Evolutionary conservation across 2,113 vertebrate species (phyloP).

Genomic region (Chroicocephalus ridibundus): DNA sequence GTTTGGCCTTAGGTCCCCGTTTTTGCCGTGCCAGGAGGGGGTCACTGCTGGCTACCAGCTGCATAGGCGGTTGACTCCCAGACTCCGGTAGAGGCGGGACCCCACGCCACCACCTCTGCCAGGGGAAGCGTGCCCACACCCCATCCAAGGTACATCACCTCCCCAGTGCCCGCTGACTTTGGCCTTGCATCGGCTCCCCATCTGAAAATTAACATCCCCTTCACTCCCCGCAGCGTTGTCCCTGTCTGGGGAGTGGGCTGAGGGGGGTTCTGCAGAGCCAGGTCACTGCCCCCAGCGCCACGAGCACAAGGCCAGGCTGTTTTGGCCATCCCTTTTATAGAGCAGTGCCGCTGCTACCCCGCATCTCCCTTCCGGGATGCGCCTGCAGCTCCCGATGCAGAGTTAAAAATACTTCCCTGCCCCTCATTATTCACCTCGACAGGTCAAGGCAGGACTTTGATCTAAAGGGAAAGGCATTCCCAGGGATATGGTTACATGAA

Average conservation of each 20-base stretch:
- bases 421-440: background rate
- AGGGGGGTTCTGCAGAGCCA: background rate
- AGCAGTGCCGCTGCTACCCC: background rate
- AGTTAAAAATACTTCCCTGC: slow-evolving; percentile 35
- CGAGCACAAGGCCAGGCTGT: background rate
- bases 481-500: slow-evolving; percentile 19
- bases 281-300: background rate
- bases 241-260: background rate
- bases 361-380: background rate
- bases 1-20: background rate
- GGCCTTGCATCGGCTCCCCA: background rate
- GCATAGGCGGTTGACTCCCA: background rate
- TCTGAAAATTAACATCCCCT: background rate
- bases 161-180: background rate
- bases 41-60: background rate
- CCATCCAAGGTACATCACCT: rapidly evolving
- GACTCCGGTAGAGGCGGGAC: background rate
- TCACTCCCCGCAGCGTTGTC: background rate
- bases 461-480: slow-evolving; percentile 33
- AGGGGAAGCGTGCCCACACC: background rate
- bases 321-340: background rate
- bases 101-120: background rate
- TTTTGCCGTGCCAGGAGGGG: background rate
- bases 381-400: background rate
- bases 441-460: slow-evolving; percentile 32